Conservation (phyloP, 2,113 vertebrate genomes). For the Prolemur simus region DNA sequence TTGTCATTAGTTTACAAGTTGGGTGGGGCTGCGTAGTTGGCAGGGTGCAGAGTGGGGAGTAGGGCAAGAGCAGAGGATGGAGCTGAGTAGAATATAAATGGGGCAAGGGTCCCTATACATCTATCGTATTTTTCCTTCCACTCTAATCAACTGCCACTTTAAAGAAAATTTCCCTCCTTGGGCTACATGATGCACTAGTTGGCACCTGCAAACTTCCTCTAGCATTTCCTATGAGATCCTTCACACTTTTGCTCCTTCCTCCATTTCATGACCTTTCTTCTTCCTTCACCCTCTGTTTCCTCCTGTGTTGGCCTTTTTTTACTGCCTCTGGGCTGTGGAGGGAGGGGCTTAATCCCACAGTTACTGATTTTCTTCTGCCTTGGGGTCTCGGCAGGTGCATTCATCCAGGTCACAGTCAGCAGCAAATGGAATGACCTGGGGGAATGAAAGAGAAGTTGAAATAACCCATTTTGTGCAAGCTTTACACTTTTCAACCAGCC, state of each 20-base stretch:
- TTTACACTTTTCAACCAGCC: neutral
- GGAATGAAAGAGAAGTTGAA: neutral
- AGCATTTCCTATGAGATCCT: neutral
- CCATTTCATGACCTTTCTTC: neutral
- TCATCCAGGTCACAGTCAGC: constrained; percentile 95
- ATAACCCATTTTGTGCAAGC: neutral
- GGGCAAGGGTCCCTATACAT: neutral
- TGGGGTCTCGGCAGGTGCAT: constrained; percentile 95
- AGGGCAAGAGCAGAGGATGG: neutral
- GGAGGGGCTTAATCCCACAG: neutral
- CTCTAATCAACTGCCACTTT: neutral
- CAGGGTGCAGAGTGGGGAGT: neutral
- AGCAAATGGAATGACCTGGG: constrained; percentile 95
- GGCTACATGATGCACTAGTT: neutral
- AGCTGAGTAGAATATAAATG: neutral
- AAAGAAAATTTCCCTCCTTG: neutral
- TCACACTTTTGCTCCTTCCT: neutral
- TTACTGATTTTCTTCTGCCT: constrained; percentile 94
- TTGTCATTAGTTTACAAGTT: neutral
- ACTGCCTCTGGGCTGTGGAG: constrained; percentile 35
- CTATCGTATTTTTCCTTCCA: neutral
- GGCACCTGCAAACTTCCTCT: neutral
- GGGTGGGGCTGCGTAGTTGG: neutral
- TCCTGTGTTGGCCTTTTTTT: neutral
- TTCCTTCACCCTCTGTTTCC: neutral